Evolutionary conservation across 2,888 invertebrate species (phyloP), one percentile per base, ranked within the genome.

Genomic region (Sabatieria punctata): DNA sequence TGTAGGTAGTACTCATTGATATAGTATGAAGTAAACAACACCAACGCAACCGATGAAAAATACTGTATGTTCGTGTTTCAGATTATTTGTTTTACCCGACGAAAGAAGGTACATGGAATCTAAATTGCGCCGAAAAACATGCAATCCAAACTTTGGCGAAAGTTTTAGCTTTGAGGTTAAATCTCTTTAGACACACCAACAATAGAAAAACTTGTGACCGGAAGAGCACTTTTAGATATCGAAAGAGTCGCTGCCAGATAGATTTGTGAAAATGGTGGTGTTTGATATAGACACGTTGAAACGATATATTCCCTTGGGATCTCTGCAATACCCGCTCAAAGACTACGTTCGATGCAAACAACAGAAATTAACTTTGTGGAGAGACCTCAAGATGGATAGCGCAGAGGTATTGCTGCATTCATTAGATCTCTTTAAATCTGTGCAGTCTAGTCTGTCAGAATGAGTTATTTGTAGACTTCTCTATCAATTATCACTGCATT

Each of bases 141-240:
- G 4, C 25, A 37, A 44, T 21, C 44, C 44, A 4, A 44, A n/a
- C 18, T 44, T n/a, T n/a, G 38, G 38, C n/a, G 44, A 44, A 4
- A 2, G 2, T 19, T 25, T 38, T 15, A 15, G 22, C 4, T 44
- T 44, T 19, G 27, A 44, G 11, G 44, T 44, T 8, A 22, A 15
- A n/a, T 41, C 27, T 13, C 23, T 26, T 4, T 8, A 22, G 39
- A 39, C 39, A 21, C 4, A n/a, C n/a, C 6, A 6, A n/a, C 6
- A 13, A 8, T 6, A 18, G 8, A 13, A 22, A 40, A 18, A 19
- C 23, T 18, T n/a, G 13, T 37, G 37, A n/a, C 19, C 19, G 4
- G 4, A 23, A 24, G 4, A 11, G n/a, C 15, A 41, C 11, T 3
- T 27, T 4, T 6, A 43, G 43, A 25, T 43, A 3, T 11, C 22